Percentiles rank a stretch among this genome's conserved stretches.
Evolutionary conservation across 2,797 vertebrate species (phyloP).

Genomic region (Argya squamiceps): DNA sequence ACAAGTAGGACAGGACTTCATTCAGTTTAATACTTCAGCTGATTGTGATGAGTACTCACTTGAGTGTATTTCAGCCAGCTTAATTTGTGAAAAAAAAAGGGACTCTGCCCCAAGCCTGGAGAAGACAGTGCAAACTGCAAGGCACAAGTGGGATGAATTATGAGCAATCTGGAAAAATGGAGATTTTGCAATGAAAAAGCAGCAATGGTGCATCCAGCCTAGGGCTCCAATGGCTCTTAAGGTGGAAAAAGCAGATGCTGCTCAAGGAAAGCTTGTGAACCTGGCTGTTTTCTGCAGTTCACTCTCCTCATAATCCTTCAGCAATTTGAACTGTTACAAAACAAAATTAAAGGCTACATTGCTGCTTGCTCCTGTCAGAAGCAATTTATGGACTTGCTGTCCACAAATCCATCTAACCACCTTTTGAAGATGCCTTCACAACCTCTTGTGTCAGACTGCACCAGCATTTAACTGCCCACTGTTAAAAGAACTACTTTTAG

Average conservation of each 20-base stretch:
- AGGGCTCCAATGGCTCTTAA: neutral
- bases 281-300: neutral
- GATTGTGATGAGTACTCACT: neutral
- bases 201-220: neutral
- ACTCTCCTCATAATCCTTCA: neutral
- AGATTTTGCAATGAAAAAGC: neutral
- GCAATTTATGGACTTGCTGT: neutral
- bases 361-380: neutral
- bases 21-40: neutral
- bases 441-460: neutral
- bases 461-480: neutral
- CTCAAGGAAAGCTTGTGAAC: neutral
- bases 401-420: neutral
- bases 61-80: neutral
- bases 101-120: neutral
- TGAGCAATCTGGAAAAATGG: neutral
- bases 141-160: neutral
- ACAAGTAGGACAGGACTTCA: slow-evolving; percentile 43
- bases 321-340: neutral
- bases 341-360: neutral
- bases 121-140: neutral
- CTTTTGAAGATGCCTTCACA: neutral
- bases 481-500: neutral
- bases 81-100: neutral
- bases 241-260: fast-evolving